A percentile compares a stretch with the other conserved stretches of the same genome.
These are phyloP conservation scores for Chloroceryle inda DNA, from an alignment of 2,797 vertebrate species.

Conservation along the genomic window DNA sequence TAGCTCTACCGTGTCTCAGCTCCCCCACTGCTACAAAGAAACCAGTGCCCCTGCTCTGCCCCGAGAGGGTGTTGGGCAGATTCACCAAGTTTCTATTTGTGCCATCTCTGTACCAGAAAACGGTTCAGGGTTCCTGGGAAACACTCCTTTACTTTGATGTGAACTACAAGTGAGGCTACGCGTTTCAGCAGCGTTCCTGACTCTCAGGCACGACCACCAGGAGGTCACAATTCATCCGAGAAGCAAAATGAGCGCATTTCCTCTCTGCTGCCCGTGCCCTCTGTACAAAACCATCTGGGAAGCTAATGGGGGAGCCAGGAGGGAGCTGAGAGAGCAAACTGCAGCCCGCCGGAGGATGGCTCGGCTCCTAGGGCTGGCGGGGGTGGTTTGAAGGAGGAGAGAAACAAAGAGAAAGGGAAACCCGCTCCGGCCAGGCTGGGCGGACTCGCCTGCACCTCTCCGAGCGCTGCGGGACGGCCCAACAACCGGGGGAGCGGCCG, in stretches of 20 bases:
- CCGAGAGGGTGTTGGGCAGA: neutral
- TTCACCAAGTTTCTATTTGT: neutral
- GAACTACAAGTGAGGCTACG: neutral
- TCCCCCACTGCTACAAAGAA: neutral
- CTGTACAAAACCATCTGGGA: neutral
- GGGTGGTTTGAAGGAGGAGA: slow-evolving; percentile 19
- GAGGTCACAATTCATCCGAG: slow-evolving; percentile 43
- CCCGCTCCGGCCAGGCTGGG: neutral
- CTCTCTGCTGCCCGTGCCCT: neutral
- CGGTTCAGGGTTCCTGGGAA: neutral
- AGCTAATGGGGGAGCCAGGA: neutral
- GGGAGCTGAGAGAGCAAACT: rapidly evolving
- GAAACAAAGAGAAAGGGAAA: neutral
- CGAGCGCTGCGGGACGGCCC: neutral
- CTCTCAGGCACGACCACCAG: slow-evolving; percentile 33
- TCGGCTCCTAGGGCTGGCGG: neutral
- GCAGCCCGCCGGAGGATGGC: neutral
- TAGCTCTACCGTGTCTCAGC: neutral
- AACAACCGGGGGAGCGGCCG: neutral
- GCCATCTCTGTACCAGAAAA: neutral
- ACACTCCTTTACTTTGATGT: neutral
- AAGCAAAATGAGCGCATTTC: slow-evolving; percentile 41
- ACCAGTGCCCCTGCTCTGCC: neutral
- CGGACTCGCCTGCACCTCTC: neutral
- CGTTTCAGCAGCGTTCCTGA: neutral